These are phyloP conservation scores for Bombyx mandarina DNA, from an alignment of 1,140 invertebrate species.

Conservation along the genomic window DNA sequence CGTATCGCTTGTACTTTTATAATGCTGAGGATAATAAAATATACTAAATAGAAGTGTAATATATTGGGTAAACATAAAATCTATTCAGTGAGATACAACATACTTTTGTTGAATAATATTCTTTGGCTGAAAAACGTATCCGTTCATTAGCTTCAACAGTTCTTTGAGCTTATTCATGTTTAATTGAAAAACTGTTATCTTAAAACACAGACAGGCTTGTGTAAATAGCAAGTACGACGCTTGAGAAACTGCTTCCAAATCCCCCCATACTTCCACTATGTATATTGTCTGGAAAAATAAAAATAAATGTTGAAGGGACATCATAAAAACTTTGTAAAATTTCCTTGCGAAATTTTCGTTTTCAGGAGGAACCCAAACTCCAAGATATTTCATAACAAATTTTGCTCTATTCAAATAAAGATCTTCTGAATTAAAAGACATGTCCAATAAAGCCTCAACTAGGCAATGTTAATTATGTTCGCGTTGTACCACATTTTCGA, in stretches of 20 bases:
- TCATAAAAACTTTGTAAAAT: slow-evolving; percentile 43
- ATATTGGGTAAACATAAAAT: neutral
- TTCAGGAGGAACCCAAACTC: slow-evolving; percentile 43
- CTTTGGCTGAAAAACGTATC: slow-evolving; percentile 39
- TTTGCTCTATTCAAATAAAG: slow-evolving; percentile 49
- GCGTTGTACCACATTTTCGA: neutral
- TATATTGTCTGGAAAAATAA: slow-evolving; percentile 52
- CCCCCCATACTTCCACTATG: slow-evolving; percentile 48
- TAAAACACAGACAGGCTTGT: slow-evolving; percentile 55
- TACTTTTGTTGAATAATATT: slow-evolving; percentile 36
- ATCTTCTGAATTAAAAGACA: slow-evolving; percentile 24
- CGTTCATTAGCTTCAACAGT: slow-evolving; percentile 40
- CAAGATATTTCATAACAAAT: slow-evolving; percentile 50
- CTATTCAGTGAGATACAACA: slow-evolving; percentile 1
- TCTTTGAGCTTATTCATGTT: slow-evolving; percentile 33
- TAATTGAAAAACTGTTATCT: slow-evolving; percentile 46
- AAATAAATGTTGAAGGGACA: slow-evolving; percentile 50
- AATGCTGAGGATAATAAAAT: slow-evolving; percentile 22
- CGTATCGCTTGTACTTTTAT: slow-evolving; percentile 33
- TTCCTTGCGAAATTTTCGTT: slow-evolving; percentile 27
- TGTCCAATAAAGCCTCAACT: neutral
- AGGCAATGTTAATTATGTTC: neutral
- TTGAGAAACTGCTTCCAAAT: slow-evolving; percentile 49
- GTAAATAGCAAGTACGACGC: slow-evolving; percentile 53
- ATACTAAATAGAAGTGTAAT: too few species aligned